These are phyloP conservation scores for Chaetura pelagica DNA, from an alignment of 2,113 vertebrate genomes.

Conservation along the genomic window DNA sequence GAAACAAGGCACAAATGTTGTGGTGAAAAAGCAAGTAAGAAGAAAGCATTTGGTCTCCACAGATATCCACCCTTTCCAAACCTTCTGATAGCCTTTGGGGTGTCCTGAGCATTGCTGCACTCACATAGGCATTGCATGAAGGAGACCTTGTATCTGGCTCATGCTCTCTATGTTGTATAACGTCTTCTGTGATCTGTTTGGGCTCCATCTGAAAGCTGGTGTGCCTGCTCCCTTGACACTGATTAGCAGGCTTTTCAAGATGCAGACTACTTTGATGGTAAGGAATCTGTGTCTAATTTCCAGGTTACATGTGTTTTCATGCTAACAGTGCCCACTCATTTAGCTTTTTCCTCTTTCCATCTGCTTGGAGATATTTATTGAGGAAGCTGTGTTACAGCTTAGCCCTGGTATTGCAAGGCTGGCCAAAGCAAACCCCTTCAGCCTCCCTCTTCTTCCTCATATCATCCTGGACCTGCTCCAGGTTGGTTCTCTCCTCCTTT, in stretches of 20 bases:
- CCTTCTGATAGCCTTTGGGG: neutral
- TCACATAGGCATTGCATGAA: neutral
- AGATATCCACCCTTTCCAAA: neutral
- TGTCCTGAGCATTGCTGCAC: neutral
- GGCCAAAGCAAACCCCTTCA: neutral
- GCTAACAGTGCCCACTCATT: neutral
- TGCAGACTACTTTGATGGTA: neutral
- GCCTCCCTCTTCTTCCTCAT: neutral
- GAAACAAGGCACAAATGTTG: neutral
- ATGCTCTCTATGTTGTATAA: accelerated
- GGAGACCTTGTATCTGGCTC: neutral
- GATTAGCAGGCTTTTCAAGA: neutral
- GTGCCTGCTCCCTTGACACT: neutral
- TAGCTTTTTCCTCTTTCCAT: neutral
- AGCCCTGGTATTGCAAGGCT: neutral
- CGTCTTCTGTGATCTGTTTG: neutral
- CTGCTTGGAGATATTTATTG: neutral
- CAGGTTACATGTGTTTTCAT: neutral
- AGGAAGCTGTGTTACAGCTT: neutral
- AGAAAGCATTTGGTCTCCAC: neutral
- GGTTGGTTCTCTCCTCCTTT: neutral
- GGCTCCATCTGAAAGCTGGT: neutral
- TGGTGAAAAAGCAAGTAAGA: neutral
- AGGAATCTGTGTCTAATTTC: neutral
- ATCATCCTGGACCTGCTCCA: neutral